Conservation (phyloP, 2,888 invertebrate genomes). For the Drosophila nigricruria region DNA sequence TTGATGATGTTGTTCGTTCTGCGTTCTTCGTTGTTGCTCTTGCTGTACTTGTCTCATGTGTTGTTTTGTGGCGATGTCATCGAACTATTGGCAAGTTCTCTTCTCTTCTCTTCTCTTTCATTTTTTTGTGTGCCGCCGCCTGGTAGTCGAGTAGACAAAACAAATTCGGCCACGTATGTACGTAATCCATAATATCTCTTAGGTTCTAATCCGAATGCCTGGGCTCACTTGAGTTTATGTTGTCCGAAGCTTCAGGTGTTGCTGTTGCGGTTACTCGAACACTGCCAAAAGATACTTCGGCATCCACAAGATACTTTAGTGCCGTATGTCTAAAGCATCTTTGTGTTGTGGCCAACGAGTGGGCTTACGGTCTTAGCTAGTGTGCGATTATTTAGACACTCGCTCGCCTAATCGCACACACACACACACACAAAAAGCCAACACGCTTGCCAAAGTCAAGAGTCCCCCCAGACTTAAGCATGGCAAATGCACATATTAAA, state of each 20-base stretch:
- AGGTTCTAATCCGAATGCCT: constrained; percentile 26
- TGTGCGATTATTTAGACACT: constrained; percentile 43
- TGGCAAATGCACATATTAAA: constrained; percentile 27
- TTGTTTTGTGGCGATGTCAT: constrained; percentile 65
- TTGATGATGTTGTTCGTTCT: constrained; percentile 61
- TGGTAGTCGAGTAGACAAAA: constrained; percentile 26
- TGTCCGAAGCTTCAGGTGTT: constrained; percentile 47
- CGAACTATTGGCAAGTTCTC: constrained; percentile 67
- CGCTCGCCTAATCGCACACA: constrained; percentile 36
- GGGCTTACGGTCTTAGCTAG: constrained; percentile 40
- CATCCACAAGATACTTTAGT: constrained; percentile 57
- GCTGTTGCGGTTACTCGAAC: constrained; percentile 46
- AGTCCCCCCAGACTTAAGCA: constrained; percentile 10
- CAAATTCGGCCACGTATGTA: constrained; percentile 32
- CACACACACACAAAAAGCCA: constrained; percentile 41
- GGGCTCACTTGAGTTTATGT: constrained; percentile 27
- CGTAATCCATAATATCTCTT: constrained; percentile 30
- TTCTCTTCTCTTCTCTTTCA: constrained; percentile 8
- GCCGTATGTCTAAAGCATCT: constrained; percentile 41
- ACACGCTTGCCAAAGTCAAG: constrained; percentile 56
- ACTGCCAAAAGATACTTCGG: constrained; percentile 50
- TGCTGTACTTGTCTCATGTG: constrained; percentile 46
- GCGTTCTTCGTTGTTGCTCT: constrained; percentile 9
- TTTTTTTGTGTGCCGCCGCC: constrained; percentile 12
- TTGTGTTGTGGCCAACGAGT: constrained; percentile 35